These are phyloP conservation scores for Trichonephila clavipes DNA, from an alignment of 1,140 invertebrate species.

Conservation along the genomic window DNA sequence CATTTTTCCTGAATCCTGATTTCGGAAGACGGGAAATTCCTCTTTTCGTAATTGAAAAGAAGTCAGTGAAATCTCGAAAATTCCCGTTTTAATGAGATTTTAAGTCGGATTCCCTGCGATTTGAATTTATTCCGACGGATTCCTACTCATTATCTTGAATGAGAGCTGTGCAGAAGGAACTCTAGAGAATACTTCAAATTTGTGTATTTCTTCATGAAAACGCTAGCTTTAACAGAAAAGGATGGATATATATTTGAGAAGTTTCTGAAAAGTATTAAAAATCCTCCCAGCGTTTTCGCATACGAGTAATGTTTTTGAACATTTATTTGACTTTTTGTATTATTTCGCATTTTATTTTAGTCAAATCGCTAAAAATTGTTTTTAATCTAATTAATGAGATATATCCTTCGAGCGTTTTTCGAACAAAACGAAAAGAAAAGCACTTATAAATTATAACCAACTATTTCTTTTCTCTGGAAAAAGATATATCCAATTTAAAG, in stretches of 20 bases:
- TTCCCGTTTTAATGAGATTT: slow-evolving; percentile 38
- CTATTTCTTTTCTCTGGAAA: not conserved
- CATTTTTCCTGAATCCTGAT: slow-evolving; percentile 33
- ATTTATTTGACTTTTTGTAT: not conserved
- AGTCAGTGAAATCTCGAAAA: slow-evolving; percentile 35
- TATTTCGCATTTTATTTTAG: not conserved
- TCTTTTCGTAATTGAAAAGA: slow-evolving; percentile 14
- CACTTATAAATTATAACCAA: not conserved
- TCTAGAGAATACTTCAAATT: slow-evolving; percentile 17
- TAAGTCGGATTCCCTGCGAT: slow-evolving; percentile 28
- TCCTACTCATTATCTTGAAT: slow-evolving; percentile 17
- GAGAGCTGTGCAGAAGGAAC: not conserved
- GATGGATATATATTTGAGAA: slow-evolving; percentile 5
- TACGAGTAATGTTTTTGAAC: slow-evolving; percentile 8
- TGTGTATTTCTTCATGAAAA: slow-evolving; percentile 11
- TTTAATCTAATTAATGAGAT: slow-evolving; percentile 8
- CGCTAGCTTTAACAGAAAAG: not conserved
- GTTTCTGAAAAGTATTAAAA: slow-evolving; percentile 5
- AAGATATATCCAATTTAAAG: too few relatives aligned
- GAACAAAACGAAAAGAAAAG: not conserved
- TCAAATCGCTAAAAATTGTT: not conserved
- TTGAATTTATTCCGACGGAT: slow-evolving; percentile 30
- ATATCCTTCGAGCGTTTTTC: not conserved
- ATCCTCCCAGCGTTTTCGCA: not conserved
- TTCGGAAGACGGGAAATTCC: not conserved